These are phyloP conservation scores for Tinea trinotella DNA, from an alignment of 2,888 invertebrate species.

Conservation along the genomic window DNA sequence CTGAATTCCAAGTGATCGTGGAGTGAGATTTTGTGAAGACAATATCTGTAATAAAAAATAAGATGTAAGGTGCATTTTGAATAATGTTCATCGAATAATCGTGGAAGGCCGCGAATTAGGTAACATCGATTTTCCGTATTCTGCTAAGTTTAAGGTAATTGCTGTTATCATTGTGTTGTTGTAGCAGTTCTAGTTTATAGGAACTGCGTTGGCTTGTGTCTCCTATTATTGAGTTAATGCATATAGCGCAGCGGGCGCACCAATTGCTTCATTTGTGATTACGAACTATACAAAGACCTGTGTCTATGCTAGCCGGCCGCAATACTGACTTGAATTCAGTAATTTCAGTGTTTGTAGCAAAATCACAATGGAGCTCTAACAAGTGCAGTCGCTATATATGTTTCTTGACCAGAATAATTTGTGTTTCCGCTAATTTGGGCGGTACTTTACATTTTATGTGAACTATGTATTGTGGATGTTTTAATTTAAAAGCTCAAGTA, in stretches of 20 bases:
- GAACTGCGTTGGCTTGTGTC: not conserved
- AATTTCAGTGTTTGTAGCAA: not conserved
- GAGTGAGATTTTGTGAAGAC: conserved; percentile 70
- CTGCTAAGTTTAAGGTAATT: conserved; percentile 8
- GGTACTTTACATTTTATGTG: not conserved
- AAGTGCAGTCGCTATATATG: conserved; percentile 4
- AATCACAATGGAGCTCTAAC: not conserved
- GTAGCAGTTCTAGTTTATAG: conserved; percentile 10
- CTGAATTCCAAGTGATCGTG: conserved; percentile 63
- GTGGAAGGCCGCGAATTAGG: conserved; percentile 1
- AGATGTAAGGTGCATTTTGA: conserved; percentile 44
- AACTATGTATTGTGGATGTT: not conserved
- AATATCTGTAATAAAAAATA: conserved; percentile 47
- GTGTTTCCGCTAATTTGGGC: not conserved
- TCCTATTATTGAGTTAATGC: not conserved
- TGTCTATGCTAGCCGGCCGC: no score
- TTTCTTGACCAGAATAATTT: not conserved
- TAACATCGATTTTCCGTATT: conserved; percentile 12
- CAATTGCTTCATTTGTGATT: not conserved
- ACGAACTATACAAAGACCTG: not conserved
- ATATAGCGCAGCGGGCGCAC: not conserved
- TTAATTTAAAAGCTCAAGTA: conserved; percentile 1
- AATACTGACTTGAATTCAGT: not conserved
- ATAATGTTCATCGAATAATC: conserved; percentile 12
- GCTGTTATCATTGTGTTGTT: conserved; percentile 9